Evolutionary conservation across 2,797 vertebrate genomes (phyloP), one percentile per base, ranked within the genome.

Genomic region (Parauchenoglanis punctatus): DNA sequence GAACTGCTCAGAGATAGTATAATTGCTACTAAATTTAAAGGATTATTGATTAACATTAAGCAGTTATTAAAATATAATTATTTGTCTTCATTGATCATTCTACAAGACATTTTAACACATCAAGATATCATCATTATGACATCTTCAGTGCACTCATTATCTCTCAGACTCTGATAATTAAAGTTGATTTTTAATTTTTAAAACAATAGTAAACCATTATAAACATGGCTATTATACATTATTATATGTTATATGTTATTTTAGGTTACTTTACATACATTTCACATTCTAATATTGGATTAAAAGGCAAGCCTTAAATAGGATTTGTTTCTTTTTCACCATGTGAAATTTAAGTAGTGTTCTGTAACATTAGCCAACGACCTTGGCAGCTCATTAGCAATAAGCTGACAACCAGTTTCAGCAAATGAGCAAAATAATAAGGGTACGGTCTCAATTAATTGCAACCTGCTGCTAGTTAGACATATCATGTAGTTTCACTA

Each of bases 361-460:
- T 88, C 86, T 85, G 86, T 88, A 90, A 87, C 67, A 86, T 88
- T 75, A 86, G 49, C 54, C 67, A 84, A 81, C 87, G 89, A 91
- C 91, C 91, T 89, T 88, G 87, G 86, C 85, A 92, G 89, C 87
- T 91, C 89, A 91, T 92, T 92, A 92, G 86, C 89, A 88, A 92
- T 87, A 87, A 90, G 86, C 85, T 92, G 90, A 89, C 91, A 91
- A 91, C 85, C 85, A 67, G 89, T 91, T 91, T 89, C 82, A 52
- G 87, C 85, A 90, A 91, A 92, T 76, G 83, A 89, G 90, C 88
- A 92, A 92, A 89, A 91, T 91, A 89, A 90, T 91, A 91, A 88
- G 89, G 85, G 65, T 75, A 88, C 61, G 83, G 89, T 89, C 89
- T 89, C 88, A 87, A 89, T 91, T 92, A 91, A 92, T 91, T 91